Evolutionary conservation across 2,888 invertebrate genomes (phyloP), one percentile per base, ranked within the genome.

Genomic region (Physocephala rufipes): DNA sequence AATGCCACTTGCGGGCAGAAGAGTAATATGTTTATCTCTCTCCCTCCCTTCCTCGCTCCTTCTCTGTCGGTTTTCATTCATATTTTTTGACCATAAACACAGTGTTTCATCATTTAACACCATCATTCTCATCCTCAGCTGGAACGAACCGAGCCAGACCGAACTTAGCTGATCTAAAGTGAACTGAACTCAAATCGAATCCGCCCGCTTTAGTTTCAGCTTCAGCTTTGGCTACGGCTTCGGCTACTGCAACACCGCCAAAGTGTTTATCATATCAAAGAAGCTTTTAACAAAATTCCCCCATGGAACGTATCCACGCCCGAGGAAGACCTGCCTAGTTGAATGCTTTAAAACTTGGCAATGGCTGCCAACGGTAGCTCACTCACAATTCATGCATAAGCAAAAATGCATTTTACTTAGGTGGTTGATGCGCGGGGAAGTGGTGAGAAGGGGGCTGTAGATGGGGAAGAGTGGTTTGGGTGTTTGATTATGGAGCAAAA

Each of bases 211-310:
- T 9, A 36, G 36, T 9, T 36, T 36, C 36, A 9, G 30, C 30
- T 36, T 36, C 36, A 36, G 36, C 36, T 36, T 36, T 9, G 36
- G 30, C 30, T 30, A 15, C 13, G 26, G 26, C 47, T 58, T 12
- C 67, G 19, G 2, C 62, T n/a, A n/a, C 30, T 28, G 49, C 64
- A 36, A 55, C 24, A 51, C 61, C 51, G 36, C 68, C 68, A 49
- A 68, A 68, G 68, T 68, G 68, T 68, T 68, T 68, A 68, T 68
- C 68, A 68, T 68, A 68, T 68, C 68, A 68, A 68, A 68, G 47
- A 68, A 68, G 61, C 68, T 68, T 68, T 68, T 68, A 68, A 62
- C 68, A 24, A 62, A 68, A 68, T 68, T 67, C 68, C 68, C 68
- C 62, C 61, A 68, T 68, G 62, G 61, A 51, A 62, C 43, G 36